Evolutionary conservation across 2,797 vertebrate species (phyloP).

Genomic region (Potorous gilbertii): DNA sequence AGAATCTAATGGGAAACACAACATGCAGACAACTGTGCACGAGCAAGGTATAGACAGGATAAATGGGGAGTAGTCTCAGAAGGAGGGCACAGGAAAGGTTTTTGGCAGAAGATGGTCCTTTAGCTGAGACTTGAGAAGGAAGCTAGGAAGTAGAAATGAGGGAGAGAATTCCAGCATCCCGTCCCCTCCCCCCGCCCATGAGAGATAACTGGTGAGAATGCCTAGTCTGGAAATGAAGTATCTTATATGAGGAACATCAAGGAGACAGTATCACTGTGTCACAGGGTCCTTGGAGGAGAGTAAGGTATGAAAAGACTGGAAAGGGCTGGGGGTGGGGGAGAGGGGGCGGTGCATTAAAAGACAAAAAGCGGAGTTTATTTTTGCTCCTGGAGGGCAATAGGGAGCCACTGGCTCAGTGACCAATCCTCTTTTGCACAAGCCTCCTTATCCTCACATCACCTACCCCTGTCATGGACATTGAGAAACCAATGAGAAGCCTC

Average conservation of each 20-base stretch:
- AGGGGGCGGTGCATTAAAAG: background rate
- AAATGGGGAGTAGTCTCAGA: background rate
- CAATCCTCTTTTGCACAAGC: background rate
- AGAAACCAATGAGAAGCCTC: background rate
- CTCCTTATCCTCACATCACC: background rate
- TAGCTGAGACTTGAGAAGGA: background rate
- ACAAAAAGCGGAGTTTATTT: background rate
- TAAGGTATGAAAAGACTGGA: background rate
- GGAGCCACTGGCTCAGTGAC: background rate
- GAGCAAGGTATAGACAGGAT: background rate
- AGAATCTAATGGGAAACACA: background rate
- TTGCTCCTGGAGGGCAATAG: background rate
- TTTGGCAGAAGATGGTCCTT: background rate
- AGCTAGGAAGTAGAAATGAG: background rate
- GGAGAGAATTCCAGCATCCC: background rate
- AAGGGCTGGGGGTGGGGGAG: fast-evolving
- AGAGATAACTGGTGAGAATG: background rate
- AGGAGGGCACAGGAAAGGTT: background rate
- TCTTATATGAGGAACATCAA: background rate
- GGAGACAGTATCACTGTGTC: background rate
- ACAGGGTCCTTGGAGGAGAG: background rate
- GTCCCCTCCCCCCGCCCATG: background rate
- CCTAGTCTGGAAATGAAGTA: background rate
- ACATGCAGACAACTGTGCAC: background rate
- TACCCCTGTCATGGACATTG: background rate